Conservation (phyloP, 2,888 invertebrate genomes). For the Zootermopsis nevadensis region DNA sequence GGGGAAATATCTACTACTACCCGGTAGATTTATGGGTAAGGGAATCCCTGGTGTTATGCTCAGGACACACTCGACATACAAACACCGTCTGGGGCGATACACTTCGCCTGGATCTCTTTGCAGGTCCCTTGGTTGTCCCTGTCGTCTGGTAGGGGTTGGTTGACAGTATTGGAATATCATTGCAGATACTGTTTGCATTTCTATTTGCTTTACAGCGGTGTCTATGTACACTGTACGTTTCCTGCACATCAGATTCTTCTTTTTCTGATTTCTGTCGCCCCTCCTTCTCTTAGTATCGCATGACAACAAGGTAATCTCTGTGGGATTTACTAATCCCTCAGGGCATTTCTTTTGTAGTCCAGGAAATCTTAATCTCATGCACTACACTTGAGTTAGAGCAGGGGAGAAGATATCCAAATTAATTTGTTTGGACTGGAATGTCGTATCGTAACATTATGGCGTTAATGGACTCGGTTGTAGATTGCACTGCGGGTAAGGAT, state of each 20-base stretch:
- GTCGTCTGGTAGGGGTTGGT: neutral
- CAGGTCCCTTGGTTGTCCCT: neutral
- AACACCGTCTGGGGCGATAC: neutral
- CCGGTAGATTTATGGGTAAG: constrained; percentile 41
- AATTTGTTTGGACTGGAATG: neutral
- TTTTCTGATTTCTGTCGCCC: neutral
- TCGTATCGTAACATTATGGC: neutral
- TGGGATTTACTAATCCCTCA: constrained; percentile 43
- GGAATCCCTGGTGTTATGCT: constrained; percentile 29
- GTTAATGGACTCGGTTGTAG: neutral
- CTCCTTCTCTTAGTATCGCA: constrained; percentile 43
- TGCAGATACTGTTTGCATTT: constrained; percentile 1
- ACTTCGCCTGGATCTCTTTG: neutral
- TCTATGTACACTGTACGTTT: neutral
- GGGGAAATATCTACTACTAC: neutral
- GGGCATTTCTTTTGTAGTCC: constrained; percentile 44
- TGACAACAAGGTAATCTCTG: constrained; percentile 43
- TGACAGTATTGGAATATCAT: constrained; percentile 17
- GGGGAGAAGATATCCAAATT: neutral
- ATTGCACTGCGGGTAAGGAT: neutral
- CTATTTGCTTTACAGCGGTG: neutral
- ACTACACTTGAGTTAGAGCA: neutral
- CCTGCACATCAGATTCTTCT: neutral
- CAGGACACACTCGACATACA: neutral
- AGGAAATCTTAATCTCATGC: constrained; percentile 26